Base-by-base conservation (phyloP, 2,113 vertebrate genomes). In the Plecturocebus donacophilus region DNA sequence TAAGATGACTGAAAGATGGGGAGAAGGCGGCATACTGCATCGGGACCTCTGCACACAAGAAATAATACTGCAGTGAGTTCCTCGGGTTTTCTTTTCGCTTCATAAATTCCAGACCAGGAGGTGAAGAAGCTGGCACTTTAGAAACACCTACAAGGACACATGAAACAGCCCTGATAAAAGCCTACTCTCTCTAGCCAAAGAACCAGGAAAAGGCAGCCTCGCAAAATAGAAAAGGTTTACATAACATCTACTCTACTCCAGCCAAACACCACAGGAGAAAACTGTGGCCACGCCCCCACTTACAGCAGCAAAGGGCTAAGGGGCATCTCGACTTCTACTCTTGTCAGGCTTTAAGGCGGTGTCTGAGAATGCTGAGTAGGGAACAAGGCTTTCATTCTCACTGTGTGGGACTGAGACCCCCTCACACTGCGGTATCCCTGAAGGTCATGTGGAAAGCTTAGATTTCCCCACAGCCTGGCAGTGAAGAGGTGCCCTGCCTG, bases 341-440 rank as follows among this genome's bases (percentile, higher is more conserved):
- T 87, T 83, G 76, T 52, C 40, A 47, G n/a, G 45, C 27, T 68
- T 3, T 42, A 14, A 17, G 16, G 49, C 19, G 47, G 10, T 42
- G 5, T 40, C 25, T 13, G 47, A 77, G 27, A 73, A 79, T 17
- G 23, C 13, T 64, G 58, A 73, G 32, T 61, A 73, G 21, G 35
- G 30, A 70, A 61, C 1, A 11, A 30, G 38, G 19, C 12, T 73
- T 92, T 80, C 10, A 8, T 30, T n/a, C 30, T 23, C 17, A 7
- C 8, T 90, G 6, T 27, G 12, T 11, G 38, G 21, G 45, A 70
- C 14, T 14, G 17, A 87, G 30, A 70, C 11, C 4, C 0, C 5
- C 8, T 54, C 16, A 1, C 27, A 17, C 32, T 13, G 0, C 2
- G 0, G 52, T 61, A 19, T 20, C 40, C 61, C 17, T 45, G 66